Percentiles rank a stretch among this genome's conserved stretches.
These are phyloP conservation scores for Rhabdomys dilectus DNA, from an alignment of 2,113 vertebrate genomes.

Conservation along the genomic window DNA sequence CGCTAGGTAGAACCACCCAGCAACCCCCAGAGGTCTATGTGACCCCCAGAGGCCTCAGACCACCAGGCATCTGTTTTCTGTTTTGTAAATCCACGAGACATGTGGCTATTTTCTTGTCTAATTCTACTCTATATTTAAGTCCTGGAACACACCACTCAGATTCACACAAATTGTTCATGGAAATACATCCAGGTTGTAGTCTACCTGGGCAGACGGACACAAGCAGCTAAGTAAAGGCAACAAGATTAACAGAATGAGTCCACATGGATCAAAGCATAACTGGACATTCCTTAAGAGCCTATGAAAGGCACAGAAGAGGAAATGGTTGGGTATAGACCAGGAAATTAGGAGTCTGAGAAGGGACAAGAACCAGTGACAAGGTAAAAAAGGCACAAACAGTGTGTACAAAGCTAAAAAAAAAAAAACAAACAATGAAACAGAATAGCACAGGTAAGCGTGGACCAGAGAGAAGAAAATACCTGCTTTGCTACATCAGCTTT, in stretches of 20 bases:
- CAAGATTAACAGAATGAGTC: not conserved
- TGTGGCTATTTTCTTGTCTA: not conserved
- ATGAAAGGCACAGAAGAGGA: slow-evolving; percentile 8
- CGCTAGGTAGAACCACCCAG: not conserved
- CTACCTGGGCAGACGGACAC: not conserved
- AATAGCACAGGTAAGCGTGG: slow-evolving; percentile 26
- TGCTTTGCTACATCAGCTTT: not conserved
- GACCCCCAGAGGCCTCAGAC: not conserved
- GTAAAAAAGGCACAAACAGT: not conserved
- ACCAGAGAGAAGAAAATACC: slow-evolving; percentile 19
- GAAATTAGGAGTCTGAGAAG: not conserved
- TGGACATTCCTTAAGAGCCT: not conserved
- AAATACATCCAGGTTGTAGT: not conserved
- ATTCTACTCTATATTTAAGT: not conserved
- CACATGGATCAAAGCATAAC: not conserved
- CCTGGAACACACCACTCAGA: not conserved
- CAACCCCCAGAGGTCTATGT: not conserved
- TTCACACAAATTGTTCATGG: not conserved
- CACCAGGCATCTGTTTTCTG: not conserved
- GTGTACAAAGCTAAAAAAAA: slow-evolving; percentile 14
- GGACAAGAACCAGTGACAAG: not conserved
- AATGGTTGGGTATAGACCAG: not conserved
- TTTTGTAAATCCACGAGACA: slow-evolving; percentile 40
- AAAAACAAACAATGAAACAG: slow-evolving; percentile 4
- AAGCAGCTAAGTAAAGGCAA: not conserved